Base-by-base conservation (phyloP, 2,113 vertebrate species). In the Salvelinus sp. region DNA sequence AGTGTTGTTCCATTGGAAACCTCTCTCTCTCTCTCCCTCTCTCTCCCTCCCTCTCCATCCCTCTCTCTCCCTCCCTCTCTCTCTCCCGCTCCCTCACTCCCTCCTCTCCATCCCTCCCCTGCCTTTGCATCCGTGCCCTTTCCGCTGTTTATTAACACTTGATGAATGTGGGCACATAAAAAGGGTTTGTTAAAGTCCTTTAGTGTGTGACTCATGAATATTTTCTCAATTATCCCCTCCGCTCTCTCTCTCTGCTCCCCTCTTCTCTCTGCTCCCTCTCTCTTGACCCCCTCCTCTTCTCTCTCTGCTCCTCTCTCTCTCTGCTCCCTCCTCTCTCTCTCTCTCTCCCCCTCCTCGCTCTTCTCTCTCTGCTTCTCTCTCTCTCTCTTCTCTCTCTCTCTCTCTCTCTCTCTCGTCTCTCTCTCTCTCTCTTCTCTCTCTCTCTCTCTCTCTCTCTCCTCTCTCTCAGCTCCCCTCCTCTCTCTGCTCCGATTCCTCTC, bases 131-230 rank as follows among this genome's bases (percentile, higher is more conserved):
- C 82, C 58, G 68, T 74, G 79, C 74, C 83, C 83, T 88, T 82
- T 89, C 83, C 81, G 79, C 73, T 79, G 79, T 86, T 88, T 84
- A 88, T 91, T 91, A 88, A 83, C 76, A 81, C 84, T 86, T 87
- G 86, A 90, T 88, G 80, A 86, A 90, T 88, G 83, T 81, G 62
- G 78, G 80, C 38, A 78, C 79, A 85, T 74, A 82, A 88, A 88
- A 87, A 85, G 80, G 69, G 82, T 87, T 85, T 86, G 80, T 89
- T 88, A 77, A 87, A 90, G 85, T 86, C 82, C 85, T 88, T 89
- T 87, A 70, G 82, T 81, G 74, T 76, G 73, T 74, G 79, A 88
- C 79, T 90, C 85, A 85, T 88, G 82, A 82, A 87, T 79, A 87
- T 89, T 83, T 88, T 38, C 33, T 38, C 1, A 9, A 38, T 38